Base-by-base conservation (phyloP, 1,140 invertebrate species). In the Ganaspis sp. region DNA sequence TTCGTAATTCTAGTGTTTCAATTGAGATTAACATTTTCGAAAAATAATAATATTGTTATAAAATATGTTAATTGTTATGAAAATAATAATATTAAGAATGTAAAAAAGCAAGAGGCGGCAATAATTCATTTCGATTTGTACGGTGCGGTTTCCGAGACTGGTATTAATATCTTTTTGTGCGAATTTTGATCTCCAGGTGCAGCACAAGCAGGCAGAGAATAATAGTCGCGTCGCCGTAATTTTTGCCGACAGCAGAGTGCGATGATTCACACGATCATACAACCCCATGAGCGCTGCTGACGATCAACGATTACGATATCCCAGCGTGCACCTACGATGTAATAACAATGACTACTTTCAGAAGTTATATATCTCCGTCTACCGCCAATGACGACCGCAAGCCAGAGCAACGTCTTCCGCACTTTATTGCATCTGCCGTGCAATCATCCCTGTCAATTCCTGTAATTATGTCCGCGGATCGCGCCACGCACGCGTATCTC, bases 341-440 rank as follows among this genome's bases (percentile, higher is more conserved):
- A 84, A 85, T 85, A 85, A 85, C 76, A 81, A 73, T 79, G 74
- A 83, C 34, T 77, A 79, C 64, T 80, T 85, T 84, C 79, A 85
- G 77, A 77, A 79, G 83, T 77, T 83, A 78, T 84, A 84, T 84
- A 81, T 85, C 79, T 83, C 54, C 45, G 45, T 72, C 75, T 49
- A 75, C 72, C 64, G 45, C 77, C 81, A 84, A 70, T 74, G 75
- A 3, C 73, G 53, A 64, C 11, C 73, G 75, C 84, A 78, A 81
- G 83, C 77, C 79, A 75, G 26, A 29, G 34, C 17, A 19, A 40
- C 38, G 26, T 84, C 71, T 74, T 76, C 45, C 64, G 72, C 70
- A 76, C 42, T 76, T 83, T 81, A 81, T 83, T 69, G 72, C 71
- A 6, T 64, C 58, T 73, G 70, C 79, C 72, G 17, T 78, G 37